Base-by-base conservation (phyloP, 2,113 vertebrate genomes). In the Uropsilus gracilis region DNA sequence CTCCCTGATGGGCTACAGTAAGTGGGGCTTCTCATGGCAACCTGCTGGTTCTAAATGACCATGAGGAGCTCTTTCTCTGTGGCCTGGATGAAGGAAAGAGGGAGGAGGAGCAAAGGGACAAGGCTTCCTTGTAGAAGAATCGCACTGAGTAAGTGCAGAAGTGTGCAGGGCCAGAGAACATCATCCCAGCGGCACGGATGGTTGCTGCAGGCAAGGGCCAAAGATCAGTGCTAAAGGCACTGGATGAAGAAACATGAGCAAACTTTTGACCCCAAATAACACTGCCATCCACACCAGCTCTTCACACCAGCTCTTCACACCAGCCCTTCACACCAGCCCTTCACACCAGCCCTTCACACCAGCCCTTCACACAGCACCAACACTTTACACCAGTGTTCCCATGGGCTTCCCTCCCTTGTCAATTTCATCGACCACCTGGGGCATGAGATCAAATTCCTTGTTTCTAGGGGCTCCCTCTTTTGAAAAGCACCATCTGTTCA, bases 1-100 rank as follows among this genome's bases (percentile, higher is more conserved):
- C 57, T 98, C 94, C 39, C 98, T 99, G 91, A 99, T 99, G 99
- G 98, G 97, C 81, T 99, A 99, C 96, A 99, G 99, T 99, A 97
- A 98, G 99, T 99, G 96, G 81, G 63, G 37, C 55, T 53, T 53
- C 46, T 57, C 46, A 32, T 39, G 34, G 73, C 81, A 90, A 72
- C 6, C 3, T 83, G 39, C 3, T 22, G 14, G 37, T 16, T 30
- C 53, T 34, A n/a, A 68, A 61, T 69, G 53, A 91, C 93, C 57
- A 50, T 50, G 24, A 50, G 24, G 42, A 24, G 53, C 10, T 34
- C 55, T 39, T 83, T 32, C 18, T 83, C 39, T 37, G 53, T 55
- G 53, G 53, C 53, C 63, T 61, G 59, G 59, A 11, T 61, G 57
- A 14, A 28, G 28, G 11, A 55, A 22, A 4, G 4, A 32, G 44